Conservation (phyloP, 2,888 invertebrate genomes). For the Selenia dentaria region DNA sequence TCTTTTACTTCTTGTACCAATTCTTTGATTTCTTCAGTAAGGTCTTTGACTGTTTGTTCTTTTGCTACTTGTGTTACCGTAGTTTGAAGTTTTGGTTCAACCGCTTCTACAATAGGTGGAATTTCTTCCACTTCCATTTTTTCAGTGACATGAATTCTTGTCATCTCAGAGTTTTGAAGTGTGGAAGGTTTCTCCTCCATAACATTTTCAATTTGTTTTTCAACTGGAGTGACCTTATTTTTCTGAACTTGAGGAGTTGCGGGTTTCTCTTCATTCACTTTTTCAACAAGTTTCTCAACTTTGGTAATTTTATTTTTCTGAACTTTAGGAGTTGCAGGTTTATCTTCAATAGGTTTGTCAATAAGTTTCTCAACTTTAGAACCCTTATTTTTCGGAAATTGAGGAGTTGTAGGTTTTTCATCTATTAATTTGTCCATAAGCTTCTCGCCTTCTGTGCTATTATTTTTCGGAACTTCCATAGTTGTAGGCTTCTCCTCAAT, state of each 20-base stretch:
- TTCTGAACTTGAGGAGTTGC: too few species aligned
- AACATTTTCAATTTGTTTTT: too few species aligned
- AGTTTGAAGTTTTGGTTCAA: slow-evolving; percentile 25
- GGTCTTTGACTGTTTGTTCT: too few species aligned
- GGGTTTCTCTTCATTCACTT: too few species aligned
- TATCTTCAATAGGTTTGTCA: background rate
- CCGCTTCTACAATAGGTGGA: slow-evolving; percentile 3
- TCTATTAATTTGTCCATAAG: too few species aligned
- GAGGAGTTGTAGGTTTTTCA: too few species aligned
- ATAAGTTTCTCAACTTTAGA: slow-evolving; percentile 20
- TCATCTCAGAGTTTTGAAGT: background rate
- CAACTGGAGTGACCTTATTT: too few species aligned
- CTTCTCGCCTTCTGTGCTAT: too few species aligned
- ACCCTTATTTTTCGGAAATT: slow-evolving; percentile 15
- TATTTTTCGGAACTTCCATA: too few species aligned
- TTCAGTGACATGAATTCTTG: slow-evolving; percentile 23
- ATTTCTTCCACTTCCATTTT: slow-evolving; percentile 36
- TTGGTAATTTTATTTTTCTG: slow-evolving; percentile 15
- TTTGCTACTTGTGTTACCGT: background rate
- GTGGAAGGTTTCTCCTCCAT: too few species aligned
- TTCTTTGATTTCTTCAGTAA: background rate
- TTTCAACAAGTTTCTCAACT: too few species aligned
- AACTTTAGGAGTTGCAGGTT: slow-evolving; percentile 14
- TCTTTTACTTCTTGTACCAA: background rate
- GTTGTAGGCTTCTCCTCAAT: slow-evolving; percentile 16